Evolutionary conservation across 2,888 invertebrate genomes (phyloP).

Genomic region (Leptinotarsa haldemani): DNA sequence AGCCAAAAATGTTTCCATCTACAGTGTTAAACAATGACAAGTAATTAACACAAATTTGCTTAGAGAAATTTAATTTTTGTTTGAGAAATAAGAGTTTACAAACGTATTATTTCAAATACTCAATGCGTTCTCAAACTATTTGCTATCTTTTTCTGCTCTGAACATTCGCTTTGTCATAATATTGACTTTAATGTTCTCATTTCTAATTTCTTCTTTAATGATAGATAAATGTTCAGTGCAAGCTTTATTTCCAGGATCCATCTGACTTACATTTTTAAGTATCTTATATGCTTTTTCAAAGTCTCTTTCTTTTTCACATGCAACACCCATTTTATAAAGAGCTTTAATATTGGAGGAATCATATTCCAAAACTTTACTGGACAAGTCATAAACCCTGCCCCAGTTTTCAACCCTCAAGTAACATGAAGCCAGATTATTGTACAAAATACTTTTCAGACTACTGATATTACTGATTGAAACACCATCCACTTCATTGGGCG

Average conservation of each 20-base stretch:
- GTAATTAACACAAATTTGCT: no score
- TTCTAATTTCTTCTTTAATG: slow-evolving; percentile 70
- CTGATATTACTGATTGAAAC: slow-evolving; percentile 68
- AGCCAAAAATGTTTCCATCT: no score
- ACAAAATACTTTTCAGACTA: slow-evolving; percentile 74
- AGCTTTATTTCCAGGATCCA: slow-evolving; percentile 76
- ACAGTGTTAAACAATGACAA: no score
- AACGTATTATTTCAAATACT: no score
- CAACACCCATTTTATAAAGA: slow-evolving; percentile 67
- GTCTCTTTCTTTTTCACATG: slow-evolving; percentile 70
- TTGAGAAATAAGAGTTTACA: no score
- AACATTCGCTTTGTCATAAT: slow-evolving; percentile 69
- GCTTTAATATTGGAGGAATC: slow-evolving; percentile 66
- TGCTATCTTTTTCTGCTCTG: slow-evolving; percentile 25
- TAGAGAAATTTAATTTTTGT: no score
- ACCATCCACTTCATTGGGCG: slow-evolving; percentile 66
- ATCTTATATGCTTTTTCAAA: slow-evolving; percentile 75
- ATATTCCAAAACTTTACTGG: slow-evolving; percentile 65
- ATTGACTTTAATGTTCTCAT: slow-evolving; percentile 71
- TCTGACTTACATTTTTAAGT: slow-evolving; percentile 68
- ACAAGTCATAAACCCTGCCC: slow-evolving; percentile 75
- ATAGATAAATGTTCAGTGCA: slow-evolving; percentile 71
- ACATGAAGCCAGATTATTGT: slow-evolving; percentile 87
- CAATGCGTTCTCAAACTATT: background rate
- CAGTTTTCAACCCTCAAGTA: slow-evolving; percentile 78